phyloP scores from a whole-genome alignment of 2,797 vertebrate genomes.

The Thaleichthys pacificus region DNA sequence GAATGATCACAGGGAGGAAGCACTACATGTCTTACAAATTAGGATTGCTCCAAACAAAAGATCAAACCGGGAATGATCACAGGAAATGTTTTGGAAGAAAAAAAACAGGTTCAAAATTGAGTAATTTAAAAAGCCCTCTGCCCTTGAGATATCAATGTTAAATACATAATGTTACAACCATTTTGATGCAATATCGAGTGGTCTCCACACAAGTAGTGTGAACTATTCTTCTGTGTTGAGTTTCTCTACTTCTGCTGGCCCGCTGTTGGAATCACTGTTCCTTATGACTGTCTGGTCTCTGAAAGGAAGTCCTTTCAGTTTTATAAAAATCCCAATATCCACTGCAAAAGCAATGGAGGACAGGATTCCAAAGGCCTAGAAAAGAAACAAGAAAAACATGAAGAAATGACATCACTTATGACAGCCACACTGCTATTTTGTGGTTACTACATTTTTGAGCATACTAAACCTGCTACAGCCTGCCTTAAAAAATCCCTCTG shows the following conservation, averaged over 20 bases:
- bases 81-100: background rate
- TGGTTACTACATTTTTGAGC: background rate
- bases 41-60: too few species aligned
- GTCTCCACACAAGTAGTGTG: background rate
- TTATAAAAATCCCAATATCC: constrained; percentile 47
- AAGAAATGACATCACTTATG: background rate
- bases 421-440: background rate
- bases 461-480: background rate
- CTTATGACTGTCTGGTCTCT: background rate
- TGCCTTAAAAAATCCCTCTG: too few species aligned
- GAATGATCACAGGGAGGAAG: too few species aligned
- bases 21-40: too few species aligned
- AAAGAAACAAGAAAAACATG: background rate
- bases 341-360: constrained; percentile 61
- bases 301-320: constrained; percentile 29
- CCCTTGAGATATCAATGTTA: too few species aligned
- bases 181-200: background rate
- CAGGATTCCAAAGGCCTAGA: constrained; percentile 83
- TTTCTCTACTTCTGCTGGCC: constrained; percentile 33
- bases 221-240: background rate
- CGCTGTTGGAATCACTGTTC: background rate
- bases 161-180: too few species aligned
- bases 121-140: too few species aligned
- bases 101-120: background rate
- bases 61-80: background rate